A percentile compares a stretch with the other conserved stretches of the same genome.
These are phyloP conservation scores for Hyles euphorbiae DNA, from an alignment of 1,140 invertebrate genomes.

Conservation along the genomic window DNA sequence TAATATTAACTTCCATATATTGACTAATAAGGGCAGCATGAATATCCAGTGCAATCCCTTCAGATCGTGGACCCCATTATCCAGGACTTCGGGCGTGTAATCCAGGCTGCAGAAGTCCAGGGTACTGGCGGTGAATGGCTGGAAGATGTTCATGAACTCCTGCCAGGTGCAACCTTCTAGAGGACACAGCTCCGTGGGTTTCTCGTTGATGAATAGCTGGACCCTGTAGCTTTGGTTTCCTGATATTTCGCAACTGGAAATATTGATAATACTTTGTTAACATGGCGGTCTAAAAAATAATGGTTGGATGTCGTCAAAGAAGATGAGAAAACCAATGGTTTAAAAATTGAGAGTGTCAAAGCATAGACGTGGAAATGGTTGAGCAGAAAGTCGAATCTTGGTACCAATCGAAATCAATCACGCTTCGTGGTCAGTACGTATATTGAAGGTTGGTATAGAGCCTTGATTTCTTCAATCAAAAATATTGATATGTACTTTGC, in stretches of 20 bases:
- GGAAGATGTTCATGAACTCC: constrained; percentile 40
- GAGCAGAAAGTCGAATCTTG: too few species aligned
- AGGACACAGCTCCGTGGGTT: constrained; percentile 40
- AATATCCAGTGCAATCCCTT: constrained; percentile 1
- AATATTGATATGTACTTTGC: too few species aligned
- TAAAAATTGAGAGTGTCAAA: too few species aligned
- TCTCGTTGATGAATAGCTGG: constrained; percentile 51
- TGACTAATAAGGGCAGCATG: neutral
- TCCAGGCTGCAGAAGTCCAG: constrained; percentile 45
- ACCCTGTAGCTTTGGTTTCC: constrained; percentile 27
- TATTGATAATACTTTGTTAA: neutral
- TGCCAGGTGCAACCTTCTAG: constrained; percentile 47
- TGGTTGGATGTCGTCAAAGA: neutral
- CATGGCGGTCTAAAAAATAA: neutral
- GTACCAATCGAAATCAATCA: too few species aligned
- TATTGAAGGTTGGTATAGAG: too few species aligned
- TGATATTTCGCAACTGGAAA: constrained; percentile 38
- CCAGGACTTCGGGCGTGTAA: constrained; percentile 8
- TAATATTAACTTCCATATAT: too few species aligned
- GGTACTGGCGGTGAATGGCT: constrained; percentile 29
- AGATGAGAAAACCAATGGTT: neutral
- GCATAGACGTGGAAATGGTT: too few species aligned
- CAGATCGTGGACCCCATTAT: neutral
- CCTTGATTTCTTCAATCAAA: too few species aligned
- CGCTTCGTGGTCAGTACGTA: too few species aligned